These are phyloP conservation scores for Phorcus lineatus DNA, from an alignment of 2,888 invertebrate genomes.

Conservation along the genomic window DNA sequence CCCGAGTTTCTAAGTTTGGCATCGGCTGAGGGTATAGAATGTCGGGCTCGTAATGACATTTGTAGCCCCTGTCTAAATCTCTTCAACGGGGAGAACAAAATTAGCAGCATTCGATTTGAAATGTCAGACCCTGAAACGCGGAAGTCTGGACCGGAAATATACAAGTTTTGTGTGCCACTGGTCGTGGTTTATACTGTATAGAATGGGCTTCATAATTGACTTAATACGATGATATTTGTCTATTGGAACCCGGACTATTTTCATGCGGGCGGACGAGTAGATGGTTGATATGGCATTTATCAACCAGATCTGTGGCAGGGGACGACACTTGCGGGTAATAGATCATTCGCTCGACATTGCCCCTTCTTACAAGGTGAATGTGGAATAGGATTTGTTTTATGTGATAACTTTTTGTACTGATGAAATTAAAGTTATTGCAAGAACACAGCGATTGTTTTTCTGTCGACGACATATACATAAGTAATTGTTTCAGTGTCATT, in stretches of 20 bases:
- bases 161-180: neutral
- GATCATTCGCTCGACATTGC: too few species aligned
- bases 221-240: neutral
- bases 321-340: neutral
- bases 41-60: neutral
- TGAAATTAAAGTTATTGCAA: too few species aligned
- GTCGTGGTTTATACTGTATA: neutral
- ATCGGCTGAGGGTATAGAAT: neutral
- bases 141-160: neutral
- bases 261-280: neutral
- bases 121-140: neutral
- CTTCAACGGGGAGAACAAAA: neutral
- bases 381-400: too few species aligned
- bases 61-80: neutral
- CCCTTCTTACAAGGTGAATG: too few species aligned
- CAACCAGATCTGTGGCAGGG: neutral
- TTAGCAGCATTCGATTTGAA: slow-evolving; percentile 6
- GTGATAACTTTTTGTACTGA: too few species aligned
- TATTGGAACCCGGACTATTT: neutral
- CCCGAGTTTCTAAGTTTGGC: neutral
- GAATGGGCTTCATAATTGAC: neutral
- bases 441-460: too few species aligned
- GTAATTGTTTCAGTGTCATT: too few species aligned
- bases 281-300: neutral
- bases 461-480: too few species aligned